Conservation (phyloP, 1,140 invertebrate species). For the Bombus turneri region DNA sequence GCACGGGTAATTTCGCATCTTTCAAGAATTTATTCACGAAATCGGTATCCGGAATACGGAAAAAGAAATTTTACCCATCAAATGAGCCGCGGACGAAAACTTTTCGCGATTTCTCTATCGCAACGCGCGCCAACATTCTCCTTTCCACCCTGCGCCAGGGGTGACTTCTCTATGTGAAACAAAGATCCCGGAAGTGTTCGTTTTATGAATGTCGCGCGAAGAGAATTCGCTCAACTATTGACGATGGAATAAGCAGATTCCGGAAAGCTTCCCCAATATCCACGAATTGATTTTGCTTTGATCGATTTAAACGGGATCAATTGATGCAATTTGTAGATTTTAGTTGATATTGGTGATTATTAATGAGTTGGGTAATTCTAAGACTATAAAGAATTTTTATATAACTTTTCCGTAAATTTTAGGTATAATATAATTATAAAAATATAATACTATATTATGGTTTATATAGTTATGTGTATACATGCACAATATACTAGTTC, state of each 20-base stretch:
- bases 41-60: not conserved
- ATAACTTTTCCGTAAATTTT: not conserved
- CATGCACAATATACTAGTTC: too few species aligned
- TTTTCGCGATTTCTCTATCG: not conserved
- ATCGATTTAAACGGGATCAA: not conserved
- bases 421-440: too few species aligned
- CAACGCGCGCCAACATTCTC: not conserved
- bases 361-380: not conserved
- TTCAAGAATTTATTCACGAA: conserved; percentile 4
- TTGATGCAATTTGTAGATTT: not conserved
- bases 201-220: not conserved
- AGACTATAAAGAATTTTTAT: not conserved
- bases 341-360: not conserved
- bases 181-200: not conserved
- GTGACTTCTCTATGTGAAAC: not conserved
- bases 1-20: conserved; percentile 13
- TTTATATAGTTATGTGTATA: too few species aligned
- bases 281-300: not conserved
- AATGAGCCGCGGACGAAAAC: not conserved
- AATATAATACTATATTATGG: too few species aligned
- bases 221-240: conserved; percentile 5
- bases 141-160: too few species aligned
- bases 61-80: not conserved
- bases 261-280: not conserved
- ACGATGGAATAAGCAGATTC: not conserved